Percentiles rank a stretch among this genome's conserved stretches.
phyloP scores from a whole-genome alignment of 2,888 invertebrate species.

The Ormia ochracea region DNA sequence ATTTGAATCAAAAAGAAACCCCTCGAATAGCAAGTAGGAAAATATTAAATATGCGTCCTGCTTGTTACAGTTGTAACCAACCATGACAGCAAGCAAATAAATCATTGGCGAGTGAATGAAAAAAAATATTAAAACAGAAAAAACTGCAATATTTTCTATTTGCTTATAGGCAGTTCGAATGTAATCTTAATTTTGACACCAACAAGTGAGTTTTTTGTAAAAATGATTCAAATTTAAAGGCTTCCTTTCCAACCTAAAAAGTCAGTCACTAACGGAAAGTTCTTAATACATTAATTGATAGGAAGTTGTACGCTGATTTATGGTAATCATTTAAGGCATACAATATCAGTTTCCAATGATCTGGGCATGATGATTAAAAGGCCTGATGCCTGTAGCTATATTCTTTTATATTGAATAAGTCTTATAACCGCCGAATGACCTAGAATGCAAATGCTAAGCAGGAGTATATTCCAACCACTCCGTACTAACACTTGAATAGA shows the following conservation, averaged over 20 bases:
- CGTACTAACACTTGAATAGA: too few relatives aligned
- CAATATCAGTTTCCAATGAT: too few relatives aligned
- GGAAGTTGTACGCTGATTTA: too few relatives aligned
- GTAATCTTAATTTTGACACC: neutral
- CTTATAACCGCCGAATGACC: too few relatives aligned
- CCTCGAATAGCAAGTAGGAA: conserved; percentile 21
- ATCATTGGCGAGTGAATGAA: conserved; percentile 37
- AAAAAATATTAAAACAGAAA: neutral
- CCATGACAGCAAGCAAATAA: conserved; percentile 42
- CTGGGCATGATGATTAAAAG: too few relatives aligned
- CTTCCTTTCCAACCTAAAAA: neutral
- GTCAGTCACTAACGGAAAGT: too few relatives aligned
- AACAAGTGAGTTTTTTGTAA: neutral
- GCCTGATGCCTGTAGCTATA: too few relatives aligned
- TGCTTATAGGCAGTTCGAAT: neutral
- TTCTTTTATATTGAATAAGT: too few relatives aligned
- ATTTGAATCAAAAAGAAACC: neutral
- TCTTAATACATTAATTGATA: too few relatives aligned
- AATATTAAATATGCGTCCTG: conserved; percentile 31
- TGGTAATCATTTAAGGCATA: too few relatives aligned
- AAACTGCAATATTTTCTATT: conserved; percentile 16
- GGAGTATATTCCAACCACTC: too few relatives aligned
- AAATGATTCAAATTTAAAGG: neutral
- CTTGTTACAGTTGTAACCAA: conserved; percentile 12
- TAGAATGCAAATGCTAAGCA: too few relatives aligned